Evolutionary conservation across 2,113 vertebrate species (phyloP).

Genomic region (Strix uralensis): DNA sequence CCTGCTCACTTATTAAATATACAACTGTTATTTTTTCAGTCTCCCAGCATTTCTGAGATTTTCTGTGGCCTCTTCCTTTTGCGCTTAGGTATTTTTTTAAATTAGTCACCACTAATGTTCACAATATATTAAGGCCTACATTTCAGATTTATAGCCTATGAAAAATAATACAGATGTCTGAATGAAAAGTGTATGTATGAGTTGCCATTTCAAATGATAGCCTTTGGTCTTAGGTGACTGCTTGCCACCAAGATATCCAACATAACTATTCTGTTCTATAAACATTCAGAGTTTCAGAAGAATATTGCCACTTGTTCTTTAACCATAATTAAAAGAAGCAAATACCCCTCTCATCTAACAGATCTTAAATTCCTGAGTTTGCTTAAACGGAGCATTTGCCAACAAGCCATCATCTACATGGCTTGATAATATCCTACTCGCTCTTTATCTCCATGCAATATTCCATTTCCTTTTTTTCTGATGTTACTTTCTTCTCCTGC

Average conservation of each 20-base stretch:
- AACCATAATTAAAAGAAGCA: not conserved
- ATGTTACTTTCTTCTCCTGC: not conserved
- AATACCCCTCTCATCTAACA: not conserved
- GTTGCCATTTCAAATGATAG: not conserved
- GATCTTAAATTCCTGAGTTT: not conserved
- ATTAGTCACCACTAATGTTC: not conserved
- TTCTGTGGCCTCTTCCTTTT: not conserved
- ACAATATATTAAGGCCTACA: not conserved
- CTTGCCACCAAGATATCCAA: not conserved
- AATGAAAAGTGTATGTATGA: accelerated
- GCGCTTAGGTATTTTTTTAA: not conserved
- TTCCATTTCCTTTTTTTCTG: not conserved
- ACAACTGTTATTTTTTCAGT: not conserved
- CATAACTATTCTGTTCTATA: not conserved
- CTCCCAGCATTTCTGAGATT: not conserved
- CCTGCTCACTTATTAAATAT: not conserved
- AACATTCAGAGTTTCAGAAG: not conserved
- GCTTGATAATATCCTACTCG: accelerated
- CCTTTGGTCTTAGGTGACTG: not conserved
- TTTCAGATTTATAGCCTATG: not conserved
- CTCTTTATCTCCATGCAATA: not conserved
- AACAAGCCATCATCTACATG: not conserved
- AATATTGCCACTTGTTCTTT: not conserved
- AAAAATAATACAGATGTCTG: not conserved
- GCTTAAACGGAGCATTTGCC: not conserved